A percentile compares a stretch with the other conserved stretches of the same genome.
Evolutionary conservation across 2,888 invertebrate genomes (phyloP).

Genomic region (Galerucella pusilla): DNA sequence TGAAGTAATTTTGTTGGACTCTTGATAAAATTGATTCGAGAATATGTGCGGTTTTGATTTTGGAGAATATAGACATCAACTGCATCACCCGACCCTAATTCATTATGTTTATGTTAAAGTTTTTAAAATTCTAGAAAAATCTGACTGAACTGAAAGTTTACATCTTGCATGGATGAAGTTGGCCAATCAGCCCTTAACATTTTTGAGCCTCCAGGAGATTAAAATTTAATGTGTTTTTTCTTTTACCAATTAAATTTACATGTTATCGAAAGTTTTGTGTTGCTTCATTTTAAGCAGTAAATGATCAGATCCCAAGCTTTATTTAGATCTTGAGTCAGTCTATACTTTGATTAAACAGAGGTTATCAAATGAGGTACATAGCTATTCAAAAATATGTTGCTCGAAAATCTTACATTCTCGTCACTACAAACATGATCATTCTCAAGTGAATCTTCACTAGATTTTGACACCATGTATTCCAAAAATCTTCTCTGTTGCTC

Average conservation of each 20-base stretch:
- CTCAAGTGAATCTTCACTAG: constrained; percentile 70
- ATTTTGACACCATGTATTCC: constrained; percentile 82
- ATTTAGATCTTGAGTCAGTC: background rate
- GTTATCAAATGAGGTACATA: constrained; percentile 22
- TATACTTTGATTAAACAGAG: background rate
- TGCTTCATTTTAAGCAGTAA: background rate
- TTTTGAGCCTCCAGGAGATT: too few species aligned
- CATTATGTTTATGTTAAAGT: too few species aligned
- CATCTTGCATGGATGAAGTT: too few species aligned
- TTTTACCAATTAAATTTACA: background rate
- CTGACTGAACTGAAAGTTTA: too few species aligned
- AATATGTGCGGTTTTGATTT: too few species aligned
- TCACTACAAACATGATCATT: background rate
- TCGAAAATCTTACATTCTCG: background rate
- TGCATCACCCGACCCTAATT: too few species aligned
- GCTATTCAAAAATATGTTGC: constrained; percentile 11
- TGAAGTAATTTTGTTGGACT: background rate
- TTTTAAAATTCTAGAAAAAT: too few species aligned
- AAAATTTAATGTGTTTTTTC: too few species aligned
- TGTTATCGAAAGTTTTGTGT: background rate
- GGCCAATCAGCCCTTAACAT: too few species aligned
- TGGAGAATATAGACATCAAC: too few species aligned
- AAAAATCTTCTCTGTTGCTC: constrained; percentile 81
- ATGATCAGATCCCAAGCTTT: background rate
- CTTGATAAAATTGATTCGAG: too few species aligned